A percentile compares a stretch with the other conserved stretches of the same genome.
These are phyloP conservation scores for Phortica variegata DNA, from an alignment of 1,140 invertebrate genomes.

Conservation along the genomic window DNA sequence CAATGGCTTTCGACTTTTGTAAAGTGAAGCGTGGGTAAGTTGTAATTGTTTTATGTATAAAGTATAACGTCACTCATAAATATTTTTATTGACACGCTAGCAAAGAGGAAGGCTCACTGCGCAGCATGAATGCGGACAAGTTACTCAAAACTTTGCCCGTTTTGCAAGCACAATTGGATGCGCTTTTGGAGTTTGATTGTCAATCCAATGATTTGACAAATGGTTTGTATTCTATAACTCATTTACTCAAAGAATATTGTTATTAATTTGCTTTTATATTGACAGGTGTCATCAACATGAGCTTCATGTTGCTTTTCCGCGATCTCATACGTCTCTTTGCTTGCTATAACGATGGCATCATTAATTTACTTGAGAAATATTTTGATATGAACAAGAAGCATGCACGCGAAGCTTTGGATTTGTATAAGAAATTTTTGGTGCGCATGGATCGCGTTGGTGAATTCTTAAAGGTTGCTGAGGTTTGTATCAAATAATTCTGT, in stretches of 20 bases:
- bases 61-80: slow-evolving; percentile 3
- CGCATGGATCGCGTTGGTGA: slow-evolving; percentile 98
- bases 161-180: slow-evolving; percentile 93
- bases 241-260: too few relatives aligned
- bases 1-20: slow-evolving; percentile 99
- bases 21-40: slow-evolving; percentile 96
- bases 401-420: slow-evolving; percentile 94
- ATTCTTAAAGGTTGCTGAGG: slow-evolving; percentile 96
- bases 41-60: slow-evolving; percentile 46
- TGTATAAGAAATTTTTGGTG: slow-evolving; percentile 99
- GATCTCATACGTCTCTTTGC: slow-evolving; percentile 99
- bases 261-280: neutral
- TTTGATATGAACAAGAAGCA: slow-evolving; percentile 99
- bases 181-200: slow-evolving; percentile 96
- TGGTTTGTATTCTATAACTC: slow-evolving; percentile 58
- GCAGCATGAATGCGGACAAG: slow-evolving; percentile 97
- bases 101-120: slow-evolving; percentile 93
- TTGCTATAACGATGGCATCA: slow-evolving; percentile 99
- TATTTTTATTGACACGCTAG: slow-evolving; percentile 22
- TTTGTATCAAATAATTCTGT: slow-evolving; percentile 46
- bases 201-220: slow-evolving; percentile 96
- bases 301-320: slow-evolving; percentile 97
- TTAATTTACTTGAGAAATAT: slow-evolving; percentile 98
- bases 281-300: slow-evolving; percentile 88
- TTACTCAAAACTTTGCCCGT: slow-evolving; percentile 95